Evolutionary conservation across 2,113 vertebrate genomes (phyloP), one percentile per base, ranked within the genome.

Genomic region (Paracanthobrama guichenoti): DNA sequence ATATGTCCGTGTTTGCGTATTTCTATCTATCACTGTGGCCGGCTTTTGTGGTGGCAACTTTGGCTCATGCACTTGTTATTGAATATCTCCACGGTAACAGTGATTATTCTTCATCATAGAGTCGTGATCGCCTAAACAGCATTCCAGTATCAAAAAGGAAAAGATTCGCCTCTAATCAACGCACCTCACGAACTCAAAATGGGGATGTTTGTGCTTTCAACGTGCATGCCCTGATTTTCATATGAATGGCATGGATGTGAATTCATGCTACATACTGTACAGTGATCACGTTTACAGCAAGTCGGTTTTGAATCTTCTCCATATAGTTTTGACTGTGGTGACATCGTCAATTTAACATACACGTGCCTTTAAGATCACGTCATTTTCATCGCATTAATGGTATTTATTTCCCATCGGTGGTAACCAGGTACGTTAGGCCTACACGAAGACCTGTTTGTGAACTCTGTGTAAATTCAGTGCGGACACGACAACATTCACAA

Each of bases 191-290:
- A 60, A 62, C 57, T 42, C 39, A 44, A 60, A 50, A 8, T 66
- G 42, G n/a, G 53, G 31, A 84, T 79, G 60, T 46, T 92, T 93
- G 92, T 92, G 92, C 91, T 93, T 91, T 90, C 90, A 84, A 86
- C 87, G 86, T 89, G 88, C 91, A 91, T 90, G 89, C 89, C 91
- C 90, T 92, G 90, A 91, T 91, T 74, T 92, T 91, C 79, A 88
- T 89, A 88, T 86, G 89, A 91, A 90, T 91, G 90, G 87, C 86
- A 90, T 87, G 22, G 28, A 46, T 39, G 46, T 48, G 78, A 48
- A 80, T 31, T 80, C 60, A 76, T 71, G 71, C 59, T 71, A 82
- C 46, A 39, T 57, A 64, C n/a, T 53, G 24, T 66, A 35, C 39
- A 66, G 10, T 53, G 59, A 44, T 46, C 28, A 76, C 74, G 14